Evolutionary conservation across 2,888 invertebrate genomes (phyloP).

Genomic region (Drosophila lacicola): DNA sequence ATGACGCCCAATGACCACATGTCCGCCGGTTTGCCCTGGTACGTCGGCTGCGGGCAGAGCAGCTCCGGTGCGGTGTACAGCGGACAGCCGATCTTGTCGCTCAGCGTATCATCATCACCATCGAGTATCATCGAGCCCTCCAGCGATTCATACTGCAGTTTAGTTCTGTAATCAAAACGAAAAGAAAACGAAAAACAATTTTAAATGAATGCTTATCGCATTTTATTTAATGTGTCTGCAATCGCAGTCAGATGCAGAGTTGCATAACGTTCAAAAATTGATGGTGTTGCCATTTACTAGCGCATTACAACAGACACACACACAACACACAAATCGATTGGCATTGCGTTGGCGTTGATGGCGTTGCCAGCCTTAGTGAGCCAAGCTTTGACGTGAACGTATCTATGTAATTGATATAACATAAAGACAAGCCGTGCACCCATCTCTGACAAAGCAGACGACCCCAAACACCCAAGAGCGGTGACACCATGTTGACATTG

Average conservation of each 20-base stretch:
- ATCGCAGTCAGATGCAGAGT: slow-evolving; percentile 54
- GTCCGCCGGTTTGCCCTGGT: slow-evolving; percentile 84
- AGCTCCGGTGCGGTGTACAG: slow-evolving; percentile 84
- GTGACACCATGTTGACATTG: slow-evolving; percentile 78
- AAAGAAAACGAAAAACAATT: slow-evolving; percentile 19
- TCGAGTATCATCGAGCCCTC: slow-evolving; percentile 84
- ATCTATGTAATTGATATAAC: slow-evolving; percentile 54
- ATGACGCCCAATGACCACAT: slow-evolving; percentile 85
- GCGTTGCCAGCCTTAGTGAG: slow-evolving; percentile 46
- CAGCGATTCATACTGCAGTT: slow-evolving; percentile 84
- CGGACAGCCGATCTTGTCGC: slow-evolving; percentile 84
- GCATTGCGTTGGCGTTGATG: slow-evolving; percentile 63
- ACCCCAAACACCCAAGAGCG: slow-evolving; percentile 79
- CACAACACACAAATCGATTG: slow-evolving; percentile 66
- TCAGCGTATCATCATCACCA: slow-evolving; percentile 81
- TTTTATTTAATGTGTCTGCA: slow-evolving; percentile 44
- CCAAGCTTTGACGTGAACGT: slow-evolving; percentile 45
- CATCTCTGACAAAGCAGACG: slow-evolving; percentile 59
- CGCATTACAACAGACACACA: slow-evolving; percentile 58
- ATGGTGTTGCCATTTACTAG: slow-evolving; percentile 66
- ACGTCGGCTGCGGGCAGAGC: slow-evolving; percentile 82
- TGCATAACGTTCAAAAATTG: slow-evolving; percentile 47
- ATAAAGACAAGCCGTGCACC: slow-evolving; percentile 22
- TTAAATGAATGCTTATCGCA: slow-evolving; percentile 17
- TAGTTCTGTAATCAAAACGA: slow-evolving; percentile 76